A percentile compares a stretch with the other conserved stretches of the same genome.
These are phyloP conservation scores for Drosophila melanica DNA, from an alignment of 1,140 invertebrate species.

Conservation along the genomic window DNA sequence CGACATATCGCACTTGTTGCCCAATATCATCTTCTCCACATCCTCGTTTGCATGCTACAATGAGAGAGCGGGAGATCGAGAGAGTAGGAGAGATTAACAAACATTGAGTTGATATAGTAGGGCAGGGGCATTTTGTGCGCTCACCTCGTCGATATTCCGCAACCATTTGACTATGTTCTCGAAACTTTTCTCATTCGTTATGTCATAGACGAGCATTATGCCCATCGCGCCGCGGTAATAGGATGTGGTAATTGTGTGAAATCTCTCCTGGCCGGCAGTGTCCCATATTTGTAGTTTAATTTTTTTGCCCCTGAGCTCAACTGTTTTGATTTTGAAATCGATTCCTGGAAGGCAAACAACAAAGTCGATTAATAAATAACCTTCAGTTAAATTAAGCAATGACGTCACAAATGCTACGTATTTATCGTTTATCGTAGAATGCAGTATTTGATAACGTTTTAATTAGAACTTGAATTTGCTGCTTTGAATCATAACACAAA, in stretches of 20 bases:
- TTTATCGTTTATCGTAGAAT: constrained; percentile 22
- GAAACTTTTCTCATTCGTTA: constrained; percentile 99
- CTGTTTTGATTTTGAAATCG: constrained; percentile 99
- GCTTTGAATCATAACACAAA: constrained; percentile 33
- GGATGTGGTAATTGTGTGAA: constrained; percentile 98
- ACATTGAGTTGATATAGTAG: background rate
- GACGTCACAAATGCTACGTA: constrained; percentile 45
- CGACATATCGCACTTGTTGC: constrained; percentile 99
- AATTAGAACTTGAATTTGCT: constrained; percentile 10
- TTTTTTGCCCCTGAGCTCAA: constrained; percentile 98
- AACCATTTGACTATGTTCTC: constrained; percentile 99
- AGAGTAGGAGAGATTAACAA: constrained; percentile 7
- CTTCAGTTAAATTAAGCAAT: constrained; percentile 26
- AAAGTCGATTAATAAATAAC: constrained; percentile 20
- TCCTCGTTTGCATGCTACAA: constrained; percentile 98
- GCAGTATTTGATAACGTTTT: constrained; percentile 16
- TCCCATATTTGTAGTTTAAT: constrained; percentile 99
- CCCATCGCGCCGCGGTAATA: constrained; percentile 99
- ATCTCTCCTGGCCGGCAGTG: constrained; percentile 95
- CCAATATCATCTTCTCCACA: constrained; percentile 99
- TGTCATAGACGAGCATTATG: constrained; percentile 99
- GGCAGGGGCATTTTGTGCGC: constrained; percentile 9
- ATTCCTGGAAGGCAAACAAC: constrained; percentile 88
- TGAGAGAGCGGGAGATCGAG: constrained; percentile 30
- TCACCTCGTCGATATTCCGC: constrained; percentile 97